phyloP scores from a whole-genome alignment of 92 coral and sea anemone species.

The Phenganax subtilis region DNA sequence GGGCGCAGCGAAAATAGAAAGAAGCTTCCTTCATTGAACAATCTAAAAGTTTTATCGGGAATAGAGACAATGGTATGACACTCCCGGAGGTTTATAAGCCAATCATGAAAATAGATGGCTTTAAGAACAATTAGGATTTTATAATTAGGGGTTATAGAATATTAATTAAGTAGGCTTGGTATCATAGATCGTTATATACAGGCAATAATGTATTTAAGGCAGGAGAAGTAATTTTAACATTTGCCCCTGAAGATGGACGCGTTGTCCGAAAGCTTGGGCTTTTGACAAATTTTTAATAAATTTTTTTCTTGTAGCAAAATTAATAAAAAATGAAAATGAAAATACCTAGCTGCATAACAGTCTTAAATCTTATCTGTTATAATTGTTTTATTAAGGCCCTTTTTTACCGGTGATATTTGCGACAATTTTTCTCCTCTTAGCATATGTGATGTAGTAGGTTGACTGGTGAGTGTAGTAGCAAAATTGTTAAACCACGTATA shows the following conservation, averaged over 20 bases:
- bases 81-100: background rate
- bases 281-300: background rate
- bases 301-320: no score
- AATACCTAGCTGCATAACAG: no score
- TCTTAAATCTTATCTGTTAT: no score
- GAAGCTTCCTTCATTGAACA: background rate
- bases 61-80: background rate
- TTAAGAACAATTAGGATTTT: background rate
- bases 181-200: no score
- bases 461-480: no score
- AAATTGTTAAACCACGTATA: no score
- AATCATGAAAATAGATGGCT: background rate
- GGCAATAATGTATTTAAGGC: background rate
- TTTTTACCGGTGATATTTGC: no score
- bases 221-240: background rate
- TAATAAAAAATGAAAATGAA: no score
- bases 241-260: background rate
- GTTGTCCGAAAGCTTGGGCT: constrained; percentile 6
- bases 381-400: no score
- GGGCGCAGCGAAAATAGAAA: background rate
- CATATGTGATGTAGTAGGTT: no score
- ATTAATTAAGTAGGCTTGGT: background rate
- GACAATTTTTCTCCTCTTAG: no score
- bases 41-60: background rate
- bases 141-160: background rate